A percentile compares a stretch with the other conserved stretches of the same genome.
Evolutionary conservation across 2,888 invertebrate species (phyloP).

Genomic region (Habroteleia sp.): DNA sequence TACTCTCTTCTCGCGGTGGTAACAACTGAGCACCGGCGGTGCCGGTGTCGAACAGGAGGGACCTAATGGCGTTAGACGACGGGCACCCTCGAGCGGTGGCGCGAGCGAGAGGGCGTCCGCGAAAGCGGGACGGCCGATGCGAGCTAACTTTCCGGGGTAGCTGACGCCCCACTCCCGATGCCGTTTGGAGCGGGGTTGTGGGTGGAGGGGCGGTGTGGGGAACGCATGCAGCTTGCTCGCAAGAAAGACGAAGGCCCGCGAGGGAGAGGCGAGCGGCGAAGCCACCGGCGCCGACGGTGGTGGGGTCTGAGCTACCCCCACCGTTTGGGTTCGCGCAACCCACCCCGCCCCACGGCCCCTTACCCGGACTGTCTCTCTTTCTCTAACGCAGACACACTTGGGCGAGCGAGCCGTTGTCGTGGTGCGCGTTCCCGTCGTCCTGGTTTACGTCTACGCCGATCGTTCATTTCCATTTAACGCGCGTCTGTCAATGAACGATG

Average conservation of each 20-base stretch:
- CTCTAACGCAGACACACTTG: constrained; percentile 46
- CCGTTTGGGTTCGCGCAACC: constrained; percentile 35
- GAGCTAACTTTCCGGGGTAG: constrained; percentile 66
- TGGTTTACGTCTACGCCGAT: constrained; percentile 16
- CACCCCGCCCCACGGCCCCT: constrained; percentile 29
- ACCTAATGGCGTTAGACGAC: constrained; percentile 61
- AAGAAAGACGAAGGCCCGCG: constrained; percentile 30
- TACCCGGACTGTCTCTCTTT: constrained; percentile 33
- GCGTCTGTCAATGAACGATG: constrained; percentile 57
- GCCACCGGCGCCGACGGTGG: constrained; percentile 21
- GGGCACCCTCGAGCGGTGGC: constrained; percentile 53
- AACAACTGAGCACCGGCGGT: constrained; percentile 52
- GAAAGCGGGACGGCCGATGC: constrained; percentile 21
- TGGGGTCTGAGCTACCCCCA: constrained; percentile 49
- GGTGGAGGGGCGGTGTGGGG: constrained; percentile 10
- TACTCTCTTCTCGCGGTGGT: constrained; percentile 38
- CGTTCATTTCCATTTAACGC: constrained; percentile 57
- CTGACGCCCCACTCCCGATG: constrained; percentile 41
- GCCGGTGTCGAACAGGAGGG: constrained; percentile 62
- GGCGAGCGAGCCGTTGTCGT: constrained; percentile 27
- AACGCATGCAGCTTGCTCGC: constrained; percentile 4
- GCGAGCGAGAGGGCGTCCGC: constrained; percentile 33
- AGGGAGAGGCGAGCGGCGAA: constrained; percentile 31
- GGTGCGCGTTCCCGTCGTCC: constrained; percentile 4
- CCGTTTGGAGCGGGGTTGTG: constrained; percentile 4